Conservation (phyloP, 2,888 invertebrate genomes). For the Eristalinus aeneus region DNA sequence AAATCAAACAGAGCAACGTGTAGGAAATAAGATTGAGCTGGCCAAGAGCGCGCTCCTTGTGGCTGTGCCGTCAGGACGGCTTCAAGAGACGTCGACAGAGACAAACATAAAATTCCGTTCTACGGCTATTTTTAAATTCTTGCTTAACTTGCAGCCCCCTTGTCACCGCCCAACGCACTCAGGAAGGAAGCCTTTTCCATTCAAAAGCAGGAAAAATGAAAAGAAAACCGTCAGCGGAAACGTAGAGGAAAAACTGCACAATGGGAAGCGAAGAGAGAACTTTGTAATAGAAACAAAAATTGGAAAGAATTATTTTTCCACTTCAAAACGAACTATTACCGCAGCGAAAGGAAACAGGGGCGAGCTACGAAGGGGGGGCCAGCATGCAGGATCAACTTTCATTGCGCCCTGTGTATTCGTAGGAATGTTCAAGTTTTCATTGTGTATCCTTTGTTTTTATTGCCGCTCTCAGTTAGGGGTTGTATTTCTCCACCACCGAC, state of each 20-base stretch:
- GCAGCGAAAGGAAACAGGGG: conserved; percentile 44
- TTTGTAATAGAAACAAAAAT: conserved; percentile 68
- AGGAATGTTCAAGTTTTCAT: conserved; percentile 56
- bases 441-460: conserved; percentile 52
- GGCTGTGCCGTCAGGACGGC: conserved; percentile 49
- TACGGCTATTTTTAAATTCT: conserved; percentile 54
- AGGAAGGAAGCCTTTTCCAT: conserved; percentile 13
- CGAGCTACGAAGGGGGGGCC: neutral
- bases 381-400: conserved; percentile 43
- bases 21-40: conserved; percentile 35
- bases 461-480: conserved; percentile 27
- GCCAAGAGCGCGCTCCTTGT: conserved; percentile 17
- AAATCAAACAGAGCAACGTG: conserved; percentile 40
- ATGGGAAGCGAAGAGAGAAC: conserved; percentile 37
- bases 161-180: neutral
- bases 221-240: conserved; percentile 18
- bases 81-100: conserved; percentile 45
- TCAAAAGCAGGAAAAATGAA: neutral
- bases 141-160: conserved; percentile 28
- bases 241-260: conserved; percentile 4
- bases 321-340: conserved; percentile 61
- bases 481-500: neutral
- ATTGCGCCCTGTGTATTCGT: conserved; percentile 60
- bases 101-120: conserved; percentile 28
- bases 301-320: conserved; percentile 68